phyloP scores from a whole-genome alignment of 2,113 vertebrate species.

The Tetrao urogallus region DNA sequence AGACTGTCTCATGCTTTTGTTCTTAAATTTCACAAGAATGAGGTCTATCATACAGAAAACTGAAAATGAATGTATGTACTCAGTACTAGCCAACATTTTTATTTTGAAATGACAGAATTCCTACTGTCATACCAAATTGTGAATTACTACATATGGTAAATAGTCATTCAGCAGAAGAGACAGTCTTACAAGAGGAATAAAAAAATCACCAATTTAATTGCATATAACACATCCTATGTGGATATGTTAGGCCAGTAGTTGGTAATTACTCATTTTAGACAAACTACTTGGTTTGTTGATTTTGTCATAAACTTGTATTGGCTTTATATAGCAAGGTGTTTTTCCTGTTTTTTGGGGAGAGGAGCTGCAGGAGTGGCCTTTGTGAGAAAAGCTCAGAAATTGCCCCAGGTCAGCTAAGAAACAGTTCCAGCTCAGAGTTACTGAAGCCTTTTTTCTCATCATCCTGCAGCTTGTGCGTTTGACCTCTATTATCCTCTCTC shows the following conservation, averaged over 20 bases:
- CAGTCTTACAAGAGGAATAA: not conserved
- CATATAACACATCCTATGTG: not conserved
- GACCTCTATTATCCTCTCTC: not conserved
- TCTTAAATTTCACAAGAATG: not conserved
- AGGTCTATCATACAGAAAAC: not conserved
- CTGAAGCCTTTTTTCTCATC: not conserved
- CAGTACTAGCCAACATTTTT: not conserved
- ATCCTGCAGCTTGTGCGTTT: not conserved
- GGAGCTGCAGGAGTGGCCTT: not conserved
- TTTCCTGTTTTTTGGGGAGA: too few relatives aligned
- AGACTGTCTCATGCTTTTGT: not conserved
- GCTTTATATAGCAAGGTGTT: not conserved
- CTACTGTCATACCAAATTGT: not conserved
- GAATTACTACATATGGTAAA: not conserved
- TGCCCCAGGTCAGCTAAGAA: not conserved
- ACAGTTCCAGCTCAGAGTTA: not conserved
- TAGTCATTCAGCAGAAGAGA: not conserved
- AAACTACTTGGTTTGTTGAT: not conserved
- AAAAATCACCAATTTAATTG: not conserved
- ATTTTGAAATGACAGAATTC: constrained; percentile 14
- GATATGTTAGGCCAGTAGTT: not conserved
- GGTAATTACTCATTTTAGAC: not conserved
- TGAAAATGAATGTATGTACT: not conserved
- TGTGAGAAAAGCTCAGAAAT: not conserved
- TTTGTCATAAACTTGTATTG: not conserved